Base-by-base conservation (phyloP, 1,140 invertebrate species). In the Euura lappo region DNA sequence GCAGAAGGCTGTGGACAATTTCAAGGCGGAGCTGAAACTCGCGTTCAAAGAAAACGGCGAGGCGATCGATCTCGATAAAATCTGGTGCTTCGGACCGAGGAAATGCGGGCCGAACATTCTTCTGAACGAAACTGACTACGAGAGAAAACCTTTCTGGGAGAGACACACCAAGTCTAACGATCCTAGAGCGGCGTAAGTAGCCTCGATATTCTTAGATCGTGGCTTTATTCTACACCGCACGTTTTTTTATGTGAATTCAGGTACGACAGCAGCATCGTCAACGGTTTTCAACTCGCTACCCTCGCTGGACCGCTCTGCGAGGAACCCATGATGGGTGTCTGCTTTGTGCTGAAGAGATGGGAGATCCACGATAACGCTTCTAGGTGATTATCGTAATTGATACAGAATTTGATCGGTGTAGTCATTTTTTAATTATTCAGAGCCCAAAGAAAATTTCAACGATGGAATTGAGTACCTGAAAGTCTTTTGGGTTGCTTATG, bases 281-380 rank as follows among this genome's bases (percentile, higher is more conserved):
- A 95, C 89, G 98, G 98, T 2, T 99, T 99, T 86, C 96, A 99
- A 90, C 84, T 99, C 80, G 96, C 96, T 0, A 94, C 95, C 2
- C 85, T 94, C 11, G 92, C 95, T 67, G 98, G 98, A 4, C 96
- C 97, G 4, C 83, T 99, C 28, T 99, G 98, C 88, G 96, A 99
- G 84, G 98, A 99, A 81, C 96, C 97, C 13, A 95, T 99, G 94
- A 95, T 94, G 89, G 97, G 97, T 2, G 95, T 99, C 1, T 95
- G 93, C 72, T 98, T 98, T 86, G 89, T 96, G 74, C 89, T 99
- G 2, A 93, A 97, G 81, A 93, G 94, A 79, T 96, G 95, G 94
- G 88, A 89, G 71, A 81, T 92, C 6, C 85, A 91, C 71, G 89
- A 90, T 72, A 81, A 84, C 69, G n/a, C 71, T 44, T 77, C 80